phyloP scores from a whole-genome alignment of 2,888 invertebrate genomes.

The Epistrophella euchroma region DNA sequence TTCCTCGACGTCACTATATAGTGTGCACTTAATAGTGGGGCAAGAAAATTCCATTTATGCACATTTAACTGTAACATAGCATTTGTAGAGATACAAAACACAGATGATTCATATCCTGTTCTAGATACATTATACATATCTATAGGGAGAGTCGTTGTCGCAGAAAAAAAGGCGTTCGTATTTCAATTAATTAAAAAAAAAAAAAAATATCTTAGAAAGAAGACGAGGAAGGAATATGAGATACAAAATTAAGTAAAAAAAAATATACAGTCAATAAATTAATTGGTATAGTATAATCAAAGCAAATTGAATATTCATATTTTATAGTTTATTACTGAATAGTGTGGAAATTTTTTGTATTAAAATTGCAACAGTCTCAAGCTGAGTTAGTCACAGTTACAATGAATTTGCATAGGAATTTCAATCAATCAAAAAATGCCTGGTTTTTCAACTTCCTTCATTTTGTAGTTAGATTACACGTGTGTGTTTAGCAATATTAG shows the following conservation, averaged over 20 bases:
- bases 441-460: slow-evolving; percentile 19
- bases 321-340: slow-evolving; percentile 24
- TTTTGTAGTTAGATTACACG: slow-evolving; percentile 11
- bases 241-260: slow-evolving; percentile 10
- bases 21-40: slow-evolving; percentile 10
- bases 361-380: slow-evolving; percentile 37
- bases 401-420: slow-evolving; percentile 72
- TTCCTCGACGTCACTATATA: slow-evolving; percentile 28
- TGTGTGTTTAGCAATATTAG: slow-evolving; percentile 32
- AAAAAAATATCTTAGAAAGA: slow-evolving; percentile 5
- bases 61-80: slow-evolving; percentile 71
- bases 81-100: slow-evolving; percentile 54
- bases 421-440: slow-evolving; percentile 70
- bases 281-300: slow-evolving; percentile 48
- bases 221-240: slow-evolving; percentile 18
- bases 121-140: slow-evolving; percentile 50
- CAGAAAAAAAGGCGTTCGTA: slow-evolving; percentile 35
- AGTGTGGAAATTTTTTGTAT: slow-evolving; percentile 54
- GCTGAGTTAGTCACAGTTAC: slow-evolving; percentile 48
- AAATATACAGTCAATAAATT: slow-evolving; percentile 56
- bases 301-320: slow-evolving; percentile 71
- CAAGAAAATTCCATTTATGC: slow-evolving; percentile 69
- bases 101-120: slow-evolving; percentile 75
- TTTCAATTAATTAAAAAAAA: slow-evolving; percentile 43
- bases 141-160: slow-evolving; percentile 2